Conservation (phyloP, 2,888 invertebrate species). For the Pollenia labialis region DNA sequence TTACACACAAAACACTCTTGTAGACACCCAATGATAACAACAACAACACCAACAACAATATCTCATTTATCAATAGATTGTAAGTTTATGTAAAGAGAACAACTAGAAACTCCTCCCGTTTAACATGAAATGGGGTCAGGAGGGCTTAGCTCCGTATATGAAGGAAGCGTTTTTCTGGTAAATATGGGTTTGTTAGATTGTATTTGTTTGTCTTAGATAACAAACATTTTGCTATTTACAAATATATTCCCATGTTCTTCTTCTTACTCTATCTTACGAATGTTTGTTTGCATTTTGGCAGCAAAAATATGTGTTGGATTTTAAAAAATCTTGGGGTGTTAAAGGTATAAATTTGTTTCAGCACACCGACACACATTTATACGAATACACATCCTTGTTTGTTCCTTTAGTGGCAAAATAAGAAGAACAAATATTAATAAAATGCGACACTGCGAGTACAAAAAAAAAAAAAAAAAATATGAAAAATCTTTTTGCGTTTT, state of each 20-base stretch:
- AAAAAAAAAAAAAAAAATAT: not conserved
- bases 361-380: not conserved
- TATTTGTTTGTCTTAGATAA: conserved; percentile 17
- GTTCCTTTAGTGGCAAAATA: not conserved
- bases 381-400: not conserved
- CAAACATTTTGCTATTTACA: conserved; percentile 23
- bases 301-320: conserved; percentile 39
- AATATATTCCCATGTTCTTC: not conserved
- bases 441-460: conserved; percentile 16
- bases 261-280: not conserved
- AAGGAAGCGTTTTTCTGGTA: conserved; percentile 1
- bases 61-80: not conserved
- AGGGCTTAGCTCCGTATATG: conserved; percentile 7
- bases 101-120: not conserved
- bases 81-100: not conserved
- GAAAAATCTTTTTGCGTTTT: conserved; percentile 1
- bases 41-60: not conserved
- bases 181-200: conserved; percentile 11
- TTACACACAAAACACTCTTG: conserved; percentile 3
- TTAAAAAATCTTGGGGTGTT: conserved; percentile 21
- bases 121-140: conserved; percentile 26
- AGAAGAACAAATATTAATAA: conserved; percentile 31
- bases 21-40: not conserved
- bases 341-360: conserved; percentile 37
- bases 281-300: conserved; percentile 46